A percentile compares a stretch with the other conserved stretches of the same genome.
phyloP scores from a whole-genome alignment of 2,888 invertebrate genomes.

The Physocephala rufipes region DNA sequence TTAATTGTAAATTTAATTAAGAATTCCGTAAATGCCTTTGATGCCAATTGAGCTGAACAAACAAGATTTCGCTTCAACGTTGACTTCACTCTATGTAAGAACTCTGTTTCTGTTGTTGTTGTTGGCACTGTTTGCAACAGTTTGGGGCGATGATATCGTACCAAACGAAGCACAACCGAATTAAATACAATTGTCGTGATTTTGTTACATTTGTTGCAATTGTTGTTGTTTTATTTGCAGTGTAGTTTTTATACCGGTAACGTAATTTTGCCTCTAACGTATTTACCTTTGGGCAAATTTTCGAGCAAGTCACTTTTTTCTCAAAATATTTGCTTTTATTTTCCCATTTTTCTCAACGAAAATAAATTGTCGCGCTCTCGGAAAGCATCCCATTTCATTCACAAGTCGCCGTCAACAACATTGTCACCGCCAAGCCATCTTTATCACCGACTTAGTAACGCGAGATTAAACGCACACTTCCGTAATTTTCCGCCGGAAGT shows the following conservation, averaged over 20 bases:
- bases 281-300: constrained; percentile 28
- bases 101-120: neutral
- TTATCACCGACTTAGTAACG: constrained; percentile 54
- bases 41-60: constrained; percentile 43
- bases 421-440: constrained; percentile 6
- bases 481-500: constrained; percentile 46
- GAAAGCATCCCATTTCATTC: neutral
- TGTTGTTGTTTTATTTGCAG: neutral
- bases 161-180: neutral
- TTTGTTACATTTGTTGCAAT: neutral
- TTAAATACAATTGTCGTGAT: neutral
- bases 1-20: constrained; percentile 61
- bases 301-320: constrained; percentile 12
- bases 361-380: neutral
- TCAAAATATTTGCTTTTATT: neutral
- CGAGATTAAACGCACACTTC: constrained; percentile 53
- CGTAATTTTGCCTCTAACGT: constrained; percentile 6
- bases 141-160: neutral
- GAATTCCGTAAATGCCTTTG: constrained; percentile 58
- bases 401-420: neutral
- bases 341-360: constrained; percentile 28
- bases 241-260: neutral
- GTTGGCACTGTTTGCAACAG: neutral
- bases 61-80: constrained; percentile 36
- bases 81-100: constrained; percentile 16